Conservation (phyloP, 2,888 invertebrate species). For the Ferdinandea cuprea region DNA sequence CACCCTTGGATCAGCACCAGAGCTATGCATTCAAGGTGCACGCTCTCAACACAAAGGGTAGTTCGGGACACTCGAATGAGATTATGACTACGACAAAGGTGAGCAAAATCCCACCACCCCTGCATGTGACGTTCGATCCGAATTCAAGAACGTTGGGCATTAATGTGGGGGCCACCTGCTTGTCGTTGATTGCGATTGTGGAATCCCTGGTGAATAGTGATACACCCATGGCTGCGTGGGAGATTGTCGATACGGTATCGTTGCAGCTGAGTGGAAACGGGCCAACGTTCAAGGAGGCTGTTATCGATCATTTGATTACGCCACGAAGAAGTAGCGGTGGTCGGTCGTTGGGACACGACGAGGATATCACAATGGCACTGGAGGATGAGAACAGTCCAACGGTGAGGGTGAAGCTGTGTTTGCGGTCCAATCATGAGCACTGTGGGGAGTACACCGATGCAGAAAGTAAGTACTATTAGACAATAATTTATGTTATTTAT, state of each 20-base stretch:
- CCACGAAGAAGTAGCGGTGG: conserved; percentile 83
- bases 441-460: conserved; percentile 94
- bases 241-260: conserved; percentile 89
- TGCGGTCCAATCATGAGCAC: conserved; percentile 90
- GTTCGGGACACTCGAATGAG: conserved; percentile 94
- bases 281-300: conserved; percentile 88
- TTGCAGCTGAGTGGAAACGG: conserved; percentile 88
- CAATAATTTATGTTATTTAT: conserved; percentile 29
- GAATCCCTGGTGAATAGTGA: conserved; percentile 87
- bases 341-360: conserved; percentile 84
- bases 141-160: conserved; percentile 90
- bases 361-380: conserved; percentile 85
- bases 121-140: conserved; percentile 92
- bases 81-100: conserved; percentile 92
- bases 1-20: conserved; percentile 93
- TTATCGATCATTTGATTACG: conserved; percentile 86
- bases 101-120: conserved; percentile 91
- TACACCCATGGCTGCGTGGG: conserved; percentile 86
- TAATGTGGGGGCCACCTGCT: conserved; percentile 90
- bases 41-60: conserved; percentile 93
- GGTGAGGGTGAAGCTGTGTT: conserved; percentile 91
- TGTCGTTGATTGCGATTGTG: conserved; percentile 90
- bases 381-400: conserved; percentile 86
- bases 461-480: conserved; percentile 88
- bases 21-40: conserved; percentile 94